phyloP scores from a whole-genome alignment of 2,888 invertebrate species.

The Synanthedon myopaeformis region DNA sequence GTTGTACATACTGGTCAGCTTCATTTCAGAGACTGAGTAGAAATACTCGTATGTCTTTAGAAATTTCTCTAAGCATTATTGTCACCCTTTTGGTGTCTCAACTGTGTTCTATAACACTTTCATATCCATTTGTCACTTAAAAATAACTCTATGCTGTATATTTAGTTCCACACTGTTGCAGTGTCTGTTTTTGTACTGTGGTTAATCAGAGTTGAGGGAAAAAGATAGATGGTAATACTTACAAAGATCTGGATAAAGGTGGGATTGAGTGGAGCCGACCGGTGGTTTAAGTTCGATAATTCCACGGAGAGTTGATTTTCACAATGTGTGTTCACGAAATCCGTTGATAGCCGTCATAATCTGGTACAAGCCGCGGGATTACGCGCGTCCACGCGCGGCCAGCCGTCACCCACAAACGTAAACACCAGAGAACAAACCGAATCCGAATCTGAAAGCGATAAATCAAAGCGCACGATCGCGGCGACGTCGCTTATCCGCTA shows the following conservation, averaged over 20 bases:
- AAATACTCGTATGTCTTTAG: no score
- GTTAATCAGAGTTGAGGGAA: no score
- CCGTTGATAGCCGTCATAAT: conserved; percentile 65
- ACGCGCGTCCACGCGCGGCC: conserved; percentile 46
- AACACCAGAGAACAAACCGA: conserved; percentile 61
- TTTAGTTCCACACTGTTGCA: no score
- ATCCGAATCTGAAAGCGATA: conserved; percentile 64
- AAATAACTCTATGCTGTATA: no score
- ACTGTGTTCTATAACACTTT: no score
- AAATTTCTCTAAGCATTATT: no score
- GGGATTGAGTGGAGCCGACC: conserved; percentile 12
- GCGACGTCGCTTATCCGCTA: conserved; percentile 66
- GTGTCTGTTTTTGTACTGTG: no score
- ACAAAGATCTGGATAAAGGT: conserved; percentile 26
- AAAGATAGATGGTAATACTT: conserved; percentile 23
- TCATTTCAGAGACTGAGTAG: no score
- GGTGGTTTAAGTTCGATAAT: conserved; percentile 20
- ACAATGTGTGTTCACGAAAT: conserved; percentile 53
- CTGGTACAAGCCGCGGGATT: conserved; percentile 63
- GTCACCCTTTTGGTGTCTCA: no score
- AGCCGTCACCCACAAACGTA: conserved; percentile 64
- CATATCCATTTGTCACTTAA: no score
- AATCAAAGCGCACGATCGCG: conserved; percentile 68
- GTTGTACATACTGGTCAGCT: no score
- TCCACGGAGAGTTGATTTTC: conserved; percentile 36